Percentiles rank a stretch among this genome's conserved stretches.
These are phyloP conservation scores for Ceratothoa steindachneri DNA, from an alignment of 2,888 invertebrate genomes.

Conservation along the genomic window DNA sequence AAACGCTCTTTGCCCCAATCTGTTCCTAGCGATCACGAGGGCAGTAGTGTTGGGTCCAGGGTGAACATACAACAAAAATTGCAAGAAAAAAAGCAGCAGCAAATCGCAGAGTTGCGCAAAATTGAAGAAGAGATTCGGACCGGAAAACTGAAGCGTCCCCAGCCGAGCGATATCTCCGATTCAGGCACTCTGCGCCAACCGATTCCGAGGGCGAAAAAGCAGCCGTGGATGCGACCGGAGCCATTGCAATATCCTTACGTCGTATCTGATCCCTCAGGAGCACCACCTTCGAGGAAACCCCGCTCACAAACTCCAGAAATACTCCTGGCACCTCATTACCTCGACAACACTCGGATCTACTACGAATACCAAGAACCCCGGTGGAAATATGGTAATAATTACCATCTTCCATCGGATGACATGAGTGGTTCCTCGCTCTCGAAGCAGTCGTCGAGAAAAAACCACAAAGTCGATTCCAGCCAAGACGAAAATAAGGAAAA, in stretches of 20 bases:
- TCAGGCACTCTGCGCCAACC: slow-evolving; percentile 60
- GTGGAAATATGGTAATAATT: slow-evolving; percentile 53
- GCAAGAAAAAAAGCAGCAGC: slow-evolving; percentile 82
- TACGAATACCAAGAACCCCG: slow-evolving; percentile 57
- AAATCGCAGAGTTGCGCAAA: slow-evolving; percentile 73
- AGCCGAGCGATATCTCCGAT: slow-evolving; percentile 51
- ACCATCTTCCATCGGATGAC: slow-evolving; percentile 48
- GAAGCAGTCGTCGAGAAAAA: slow-evolving; percentile 37
- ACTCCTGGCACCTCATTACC: slow-evolving; percentile 69
- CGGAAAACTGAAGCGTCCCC: slow-evolving; percentile 61
- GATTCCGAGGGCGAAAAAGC: slow-evolving; percentile 67
- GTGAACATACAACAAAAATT: slow-evolving; percentile 81
- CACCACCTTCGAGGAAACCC: slow-evolving; percentile 52
- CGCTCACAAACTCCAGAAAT: slow-evolving; percentile 73
- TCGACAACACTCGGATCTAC: slow-evolving; percentile 59
- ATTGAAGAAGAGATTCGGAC: slow-evolving; percentile 83
- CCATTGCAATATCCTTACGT: slow-evolving; percentile 57
- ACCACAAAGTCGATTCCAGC: slow-evolving; percentile 27
- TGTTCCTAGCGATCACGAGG: slow-evolving; percentile 70
- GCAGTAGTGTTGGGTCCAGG: slow-evolving; percentile 68
- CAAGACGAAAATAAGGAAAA: slow-evolving; percentile 34
- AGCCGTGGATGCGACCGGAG: slow-evolving; percentile 59
- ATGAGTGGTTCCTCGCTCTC: slow-evolving; percentile 40
- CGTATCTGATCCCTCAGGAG: slow-evolving; percentile 50
- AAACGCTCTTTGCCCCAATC: slow-evolving; percentile 65